Percentiles rank a stretch among this genome's conserved stretches.
Evolutionary conservation across 2,113 vertebrate genomes (phyloP).

Genomic region (Eptatretus burgeri): DNA sequence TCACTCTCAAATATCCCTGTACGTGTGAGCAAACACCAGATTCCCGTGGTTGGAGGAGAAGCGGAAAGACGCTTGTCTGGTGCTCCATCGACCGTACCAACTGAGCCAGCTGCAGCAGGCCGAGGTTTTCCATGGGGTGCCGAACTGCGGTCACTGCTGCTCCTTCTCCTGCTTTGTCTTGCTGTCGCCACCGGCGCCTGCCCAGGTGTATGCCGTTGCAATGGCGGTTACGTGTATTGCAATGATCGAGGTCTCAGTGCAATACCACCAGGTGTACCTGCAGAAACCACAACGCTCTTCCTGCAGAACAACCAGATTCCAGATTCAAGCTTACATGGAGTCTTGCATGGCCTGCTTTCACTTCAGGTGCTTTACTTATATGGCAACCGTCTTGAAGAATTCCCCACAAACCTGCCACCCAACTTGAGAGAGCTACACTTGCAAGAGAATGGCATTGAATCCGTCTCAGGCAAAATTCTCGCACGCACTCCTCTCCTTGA

Average conservation of each 20-base stretch:
- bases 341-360: slow-evolving; percentile 24
- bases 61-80: too few species aligned
- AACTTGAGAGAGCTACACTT: slow-evolving; percentile 59
- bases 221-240: slow-evolving; percentile 68
- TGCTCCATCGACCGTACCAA: too few species aligned
- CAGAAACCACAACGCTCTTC: slow-evolving; percentile 47
- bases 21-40: too few species aligned
- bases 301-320: slow-evolving; percentile 81
- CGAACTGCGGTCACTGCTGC: slow-evolving; percentile 1
- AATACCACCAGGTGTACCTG: slow-evolving; percentile 39
- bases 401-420: slow-evolving; percentile 41
- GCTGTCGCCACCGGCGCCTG: slow-evolving; percentile 18
- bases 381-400: slow-evolving; percentile 53
- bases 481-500: slow-evolving; percentile 50
- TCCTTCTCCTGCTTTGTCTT: slow-evolving; percentile 13
- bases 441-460: slow-evolving; percentile 68
- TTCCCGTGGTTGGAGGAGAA: too few species aligned
- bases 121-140: too few species aligned
- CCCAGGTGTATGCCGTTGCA: slow-evolving; percentile 49
- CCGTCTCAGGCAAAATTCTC: slow-evolving; percentile 31
- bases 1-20: too few species aligned
- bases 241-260: slow-evolving; percentile 64
- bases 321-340: slow-evolving; percentile 46
- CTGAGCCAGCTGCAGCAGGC: too few species aligned
- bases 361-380: slow-evolving; percentile 67